Percentiles rank a stretch among this genome's conserved stretches.
These are phyloP conservation scores for Halichondria panicea DNA, from an alignment of 37 sponge, comb jelly and placozoan species.

Conservation along the genomic window DNA sequence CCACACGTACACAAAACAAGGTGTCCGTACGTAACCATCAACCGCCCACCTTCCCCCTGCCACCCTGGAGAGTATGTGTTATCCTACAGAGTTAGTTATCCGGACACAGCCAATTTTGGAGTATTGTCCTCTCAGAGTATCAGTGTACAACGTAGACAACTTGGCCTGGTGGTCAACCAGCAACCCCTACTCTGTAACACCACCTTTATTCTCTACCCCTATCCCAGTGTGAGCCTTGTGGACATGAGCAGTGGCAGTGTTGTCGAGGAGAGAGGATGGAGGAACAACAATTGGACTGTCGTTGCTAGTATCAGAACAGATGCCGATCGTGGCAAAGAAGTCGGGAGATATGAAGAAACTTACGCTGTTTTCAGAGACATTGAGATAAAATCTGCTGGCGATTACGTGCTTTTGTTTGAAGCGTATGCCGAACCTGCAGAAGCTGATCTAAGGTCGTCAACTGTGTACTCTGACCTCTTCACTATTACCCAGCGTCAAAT, in stretches of 20 bases:
- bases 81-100: constrained; percentile 52
- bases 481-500: constrained; percentile 5
- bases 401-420: constrained; percentile 19
- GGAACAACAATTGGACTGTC: constrained; percentile 63
- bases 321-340: constrained; percentile 14
- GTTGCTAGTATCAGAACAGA: constrained; percentile 3
- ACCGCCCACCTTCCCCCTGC: too few species aligned
- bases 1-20: too few species aligned
- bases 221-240: constrained; percentile 40
- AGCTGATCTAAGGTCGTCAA: not conserved
- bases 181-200: constrained; percentile 46
- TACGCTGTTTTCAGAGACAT: constrained; percentile 58
- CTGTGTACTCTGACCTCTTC: not conserved
- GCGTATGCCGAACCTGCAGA: constrained; percentile 40
- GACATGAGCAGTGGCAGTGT: constrained; percentile 17
- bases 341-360: too few species aligned
- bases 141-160: constrained; percentile 4
- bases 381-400: constrained; percentile 3
- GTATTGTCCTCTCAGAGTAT: not conserved
- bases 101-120: constrained; percentile 45
- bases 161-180: constrained; percentile 22
- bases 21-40: too few species aligned
- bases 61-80: constrained; percentile 63
- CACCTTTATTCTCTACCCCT: constrained; percentile 38
- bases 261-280: constrained; percentile 62